Conservation (phyloP, 2,113 vertebrate species). For the Pionites leucogaster region DNA sequence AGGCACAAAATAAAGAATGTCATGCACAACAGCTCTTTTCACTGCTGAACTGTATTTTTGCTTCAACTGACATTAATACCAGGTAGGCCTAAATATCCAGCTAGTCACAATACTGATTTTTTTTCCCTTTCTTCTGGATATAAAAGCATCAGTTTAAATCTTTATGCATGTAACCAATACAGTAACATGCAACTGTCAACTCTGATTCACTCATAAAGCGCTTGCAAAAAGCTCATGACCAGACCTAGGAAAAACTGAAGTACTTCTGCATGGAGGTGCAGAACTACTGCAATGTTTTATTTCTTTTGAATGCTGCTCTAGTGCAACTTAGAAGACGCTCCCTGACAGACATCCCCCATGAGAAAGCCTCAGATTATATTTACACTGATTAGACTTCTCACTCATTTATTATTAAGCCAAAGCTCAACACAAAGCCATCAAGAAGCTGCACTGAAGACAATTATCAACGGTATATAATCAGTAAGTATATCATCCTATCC, state of each 20-base stretch:
- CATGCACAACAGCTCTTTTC: background rate
- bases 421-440: background rate
- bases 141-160: background rate
- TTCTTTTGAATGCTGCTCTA: background rate
- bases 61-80: background rate
- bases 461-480: background rate
- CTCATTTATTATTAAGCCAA: background rate
- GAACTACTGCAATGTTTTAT: background rate
- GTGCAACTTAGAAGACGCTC: background rate
- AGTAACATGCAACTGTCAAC: background rate
- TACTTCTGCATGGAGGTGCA: background rate
- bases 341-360: accelerated
- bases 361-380: background rate
- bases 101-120: background rate
- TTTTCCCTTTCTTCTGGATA: background rate
- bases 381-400: background rate
- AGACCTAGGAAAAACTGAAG: background rate
- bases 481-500: background rate
- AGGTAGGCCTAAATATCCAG: background rate
- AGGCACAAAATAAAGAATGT: background rate
- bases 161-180: background rate
- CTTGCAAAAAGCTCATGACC: background rate
- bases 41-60: background rate
- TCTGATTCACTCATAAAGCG: background rate
- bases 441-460: background rate